Conservation (phyloP, 2,113 vertebrate genomes). For the Ahaetulla prasina region DNA sequence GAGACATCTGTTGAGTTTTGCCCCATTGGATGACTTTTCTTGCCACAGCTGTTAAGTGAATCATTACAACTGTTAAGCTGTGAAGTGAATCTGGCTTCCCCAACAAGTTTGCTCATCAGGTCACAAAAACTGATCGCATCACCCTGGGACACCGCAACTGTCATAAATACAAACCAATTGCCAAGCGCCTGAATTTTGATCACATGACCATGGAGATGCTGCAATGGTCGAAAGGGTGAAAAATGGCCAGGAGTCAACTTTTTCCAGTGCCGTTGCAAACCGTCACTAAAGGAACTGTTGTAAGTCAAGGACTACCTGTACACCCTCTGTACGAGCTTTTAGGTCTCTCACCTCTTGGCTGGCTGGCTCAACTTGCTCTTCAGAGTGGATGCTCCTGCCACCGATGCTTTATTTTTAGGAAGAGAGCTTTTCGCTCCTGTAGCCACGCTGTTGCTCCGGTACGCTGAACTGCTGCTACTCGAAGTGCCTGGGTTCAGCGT, state of each 20-base stretch:
- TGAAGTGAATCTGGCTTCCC: no score
- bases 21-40: background rate
- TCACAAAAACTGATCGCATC: no score
- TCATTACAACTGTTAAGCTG: no score
- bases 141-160: no score
- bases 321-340: background rate
- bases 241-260: no score
- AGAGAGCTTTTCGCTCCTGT: slow-evolving; percentile 54
- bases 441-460: slow-evolving; percentile 44
- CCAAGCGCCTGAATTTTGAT: no score
- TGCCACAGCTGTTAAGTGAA: no score
- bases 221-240: no score
- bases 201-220: no score
- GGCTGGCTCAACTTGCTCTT: slow-evolving; percentile 74
- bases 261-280: background rate
- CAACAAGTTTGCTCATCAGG: no score
- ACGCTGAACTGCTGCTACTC: slow-evolving; percentile 54
- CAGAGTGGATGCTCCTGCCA: slow-evolving; percentile 52
- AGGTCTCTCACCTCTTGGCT: slow-evolving; percentile 72
- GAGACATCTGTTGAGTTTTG: background rate
- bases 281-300: background rate
- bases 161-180: no score
- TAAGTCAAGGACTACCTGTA: background rate
- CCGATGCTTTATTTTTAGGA: slow-evolving; percentile 50
- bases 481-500: slow-evolving; percentile 40